Base-by-base conservation (phyloP, 2,888 invertebrate genomes). In the Gonocerus acuteangulatus region DNA sequence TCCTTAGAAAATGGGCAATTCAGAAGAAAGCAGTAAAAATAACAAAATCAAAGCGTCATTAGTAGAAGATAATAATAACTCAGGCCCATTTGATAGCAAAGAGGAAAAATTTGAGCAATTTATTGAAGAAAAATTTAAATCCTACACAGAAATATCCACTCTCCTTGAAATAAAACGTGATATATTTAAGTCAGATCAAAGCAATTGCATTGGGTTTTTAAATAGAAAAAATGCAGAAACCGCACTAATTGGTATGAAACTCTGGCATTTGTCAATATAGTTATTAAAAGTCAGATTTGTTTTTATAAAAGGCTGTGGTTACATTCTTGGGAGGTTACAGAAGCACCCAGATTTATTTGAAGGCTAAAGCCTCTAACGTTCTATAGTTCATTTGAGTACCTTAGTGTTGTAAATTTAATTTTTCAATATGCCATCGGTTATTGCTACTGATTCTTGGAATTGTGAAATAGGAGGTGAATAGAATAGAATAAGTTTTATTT, bases 381-480 rank as follows among this genome's bases (percentile, higher is more conserved):
- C n/a, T n/a, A n/a, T n/a, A n/a, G n/a, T n/a, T n/a, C n/a, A n/a
- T n/a, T 27, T 27, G 27, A 27, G 27, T 27, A 9, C 9, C n/a
- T n/a, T n/a, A n/a, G n/a, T n/a, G n/a, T n/a, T n/a, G n/a, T n/a
- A 27, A 27, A 9, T 4, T 27, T 27, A 16, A 36, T 15, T 54
- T 54, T 16, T 27, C 11, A 59, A 32, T 7, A 64, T 64, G 66
- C 66, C 66, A 18, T 60, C 64, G 11, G 62, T 61, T 44, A 23
- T 66, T 21, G 49, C 62, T 21, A 62, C 64, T 2, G 62, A 66
- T 58, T 66, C 66, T 2, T 61, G 54, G 48, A 64, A 64, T 36
- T 62, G 64, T 48, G 56, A 66, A 58, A 32, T 66, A 32, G 62
- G 62, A 27, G 62, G 65, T 65, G 18, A 6, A 52, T 56, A 7